Base-by-base conservation (phyloP, 2,797 vertebrate genomes). In the Myripristis murdjan region DNA sequence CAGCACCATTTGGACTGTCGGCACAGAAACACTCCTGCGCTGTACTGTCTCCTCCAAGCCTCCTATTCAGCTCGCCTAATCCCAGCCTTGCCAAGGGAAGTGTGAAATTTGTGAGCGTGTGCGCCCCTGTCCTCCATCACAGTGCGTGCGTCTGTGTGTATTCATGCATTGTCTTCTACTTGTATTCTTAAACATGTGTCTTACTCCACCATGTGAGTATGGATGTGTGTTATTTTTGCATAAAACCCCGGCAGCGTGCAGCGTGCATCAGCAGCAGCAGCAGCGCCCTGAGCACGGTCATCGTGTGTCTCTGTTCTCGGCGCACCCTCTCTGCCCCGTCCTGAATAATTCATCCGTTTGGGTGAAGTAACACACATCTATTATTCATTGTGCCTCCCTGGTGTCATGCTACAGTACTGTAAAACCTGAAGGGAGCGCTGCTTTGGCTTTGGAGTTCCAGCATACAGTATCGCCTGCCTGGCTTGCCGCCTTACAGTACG, bases 341-440 rank as follows among this genome's bases (percentile, higher is more conserved):
- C 60, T 91, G 78, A 85, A 89, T 89, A 80, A 87, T 91, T 87
- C 74, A 89, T 84, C 57, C 35, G 15, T 69, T 83, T 59, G 66
- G 76, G 79, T 87, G 84, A 90, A 89, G 88, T 87, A 86, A 88
- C 84, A 83, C 67, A 67, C 83, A 87, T 90, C 70, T 79, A 86
- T 90, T 84, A 89, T 91, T 89, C 79, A 87, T 85, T 14, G 65
- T 35, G 72, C 58, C 64, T 77, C 81, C 71, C 73, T 54, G 71
- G 74, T 77, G 79, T 83, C 65, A 59, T 65, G 80, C 76, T 66
- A 73, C 73, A 5, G 11, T n/a, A n/a, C 59, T 46, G 78, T 73
- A 68, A 63, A 77, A 84, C 83, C 87, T 79, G 79, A 75, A 80
- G 81, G 81, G 82, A 75, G 83, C 70, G 23, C 72, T 48, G 74